phyloP scores from a whole-genome alignment of 2,888 invertebrate genomes.

The Gortyna flavago region DNA sequence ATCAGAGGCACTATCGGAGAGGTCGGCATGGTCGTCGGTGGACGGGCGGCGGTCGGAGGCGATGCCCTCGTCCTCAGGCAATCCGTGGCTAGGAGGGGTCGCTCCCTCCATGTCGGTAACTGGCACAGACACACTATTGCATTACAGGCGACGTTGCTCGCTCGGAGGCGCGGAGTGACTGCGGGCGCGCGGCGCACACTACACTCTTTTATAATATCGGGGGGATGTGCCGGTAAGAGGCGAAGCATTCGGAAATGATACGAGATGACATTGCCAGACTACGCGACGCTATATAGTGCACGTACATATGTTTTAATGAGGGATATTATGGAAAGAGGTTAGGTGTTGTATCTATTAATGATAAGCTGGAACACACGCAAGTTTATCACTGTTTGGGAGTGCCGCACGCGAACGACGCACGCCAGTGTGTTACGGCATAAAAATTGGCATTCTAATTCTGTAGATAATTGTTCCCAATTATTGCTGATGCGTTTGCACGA shows the following conservation, averaged over 20 bases:
- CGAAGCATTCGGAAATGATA: slow-evolving; percentile 80
- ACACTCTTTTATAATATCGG: slow-evolving; percentile 87
- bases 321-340: slow-evolving; percentile 65
- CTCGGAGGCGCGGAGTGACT: slow-evolving; percentile 84
- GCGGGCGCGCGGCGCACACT: slow-evolving; percentile 85
- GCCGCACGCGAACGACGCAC: slow-evolving; percentile 61
- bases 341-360: slow-evolving; percentile 48
- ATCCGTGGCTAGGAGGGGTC: slow-evolving; percentile 79
- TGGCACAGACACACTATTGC: slow-evolving; percentile 79
- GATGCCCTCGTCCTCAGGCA: slow-evolving; percentile 87
- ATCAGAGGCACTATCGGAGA: slow-evolving; percentile 92
- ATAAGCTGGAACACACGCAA: slow-evolving; percentile 54
- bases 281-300: slow-evolving; percentile 71
- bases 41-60: slow-evolving; percentile 86
- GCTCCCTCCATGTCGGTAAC: slow-evolving; percentile 83
- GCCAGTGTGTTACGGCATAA: slow-evolving; percentile 34
- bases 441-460: slow-evolving; percentile 53
- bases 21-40: slow-evolving; percentile 91
- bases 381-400: slow-evolving; percentile 40
- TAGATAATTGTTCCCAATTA: slow-evolving; percentile 55
- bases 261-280: slow-evolving; percentile 86
- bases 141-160: slow-evolving; percentile 84
- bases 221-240: slow-evolving; percentile 86
- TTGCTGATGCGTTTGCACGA: slow-evolving; percentile 38
- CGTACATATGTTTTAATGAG: slow-evolving; percentile 47